These are phyloP conservation scores for Apteryx owenii DNA, from an alignment of 2,113 vertebrate genomes.

Conservation along the genomic window DNA sequence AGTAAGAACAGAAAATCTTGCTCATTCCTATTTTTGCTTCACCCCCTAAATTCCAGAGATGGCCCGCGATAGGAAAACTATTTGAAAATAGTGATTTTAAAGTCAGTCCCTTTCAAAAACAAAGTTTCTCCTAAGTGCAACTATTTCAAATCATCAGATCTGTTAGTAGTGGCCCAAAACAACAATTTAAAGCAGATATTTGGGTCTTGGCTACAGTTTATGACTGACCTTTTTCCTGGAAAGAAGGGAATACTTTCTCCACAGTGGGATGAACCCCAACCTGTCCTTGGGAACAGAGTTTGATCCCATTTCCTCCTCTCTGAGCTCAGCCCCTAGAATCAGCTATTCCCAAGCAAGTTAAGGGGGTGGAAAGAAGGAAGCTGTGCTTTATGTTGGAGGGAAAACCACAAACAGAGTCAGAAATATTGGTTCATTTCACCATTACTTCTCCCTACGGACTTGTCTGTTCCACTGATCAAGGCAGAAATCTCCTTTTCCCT, in stretches of 20 bases:
- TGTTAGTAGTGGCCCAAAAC: neutral
- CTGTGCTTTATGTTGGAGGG: neutral
- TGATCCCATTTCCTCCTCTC: neutral
- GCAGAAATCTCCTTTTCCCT: neutral
- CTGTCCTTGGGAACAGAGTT: accelerated
- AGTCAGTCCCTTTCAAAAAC: neutral
- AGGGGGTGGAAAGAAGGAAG: neutral
- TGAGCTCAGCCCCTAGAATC: neutral
- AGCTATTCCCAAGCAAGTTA: neutral
- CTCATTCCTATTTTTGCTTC: neutral
- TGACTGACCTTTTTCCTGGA: neutral
- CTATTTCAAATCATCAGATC: neutral
- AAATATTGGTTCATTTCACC: neutral
- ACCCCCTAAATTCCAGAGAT: neutral
- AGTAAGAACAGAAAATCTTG: neutral
- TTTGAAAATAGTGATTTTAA: neutral
- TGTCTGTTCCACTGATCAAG: accelerated
- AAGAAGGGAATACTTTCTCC: accelerated
- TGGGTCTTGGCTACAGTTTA: neutral
- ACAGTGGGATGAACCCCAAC: neutral
- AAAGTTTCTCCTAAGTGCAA: neutral
- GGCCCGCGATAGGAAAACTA: neutral
- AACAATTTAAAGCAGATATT: neutral
- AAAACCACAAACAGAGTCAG: neutral
- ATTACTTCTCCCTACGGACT: accelerated